A percentile compares a stretch with the other conserved stretches of the same genome.
Evolutionary conservation across 2,888 invertebrate species (phyloP).

Genomic region (Prosapia bicincta): DNA sequence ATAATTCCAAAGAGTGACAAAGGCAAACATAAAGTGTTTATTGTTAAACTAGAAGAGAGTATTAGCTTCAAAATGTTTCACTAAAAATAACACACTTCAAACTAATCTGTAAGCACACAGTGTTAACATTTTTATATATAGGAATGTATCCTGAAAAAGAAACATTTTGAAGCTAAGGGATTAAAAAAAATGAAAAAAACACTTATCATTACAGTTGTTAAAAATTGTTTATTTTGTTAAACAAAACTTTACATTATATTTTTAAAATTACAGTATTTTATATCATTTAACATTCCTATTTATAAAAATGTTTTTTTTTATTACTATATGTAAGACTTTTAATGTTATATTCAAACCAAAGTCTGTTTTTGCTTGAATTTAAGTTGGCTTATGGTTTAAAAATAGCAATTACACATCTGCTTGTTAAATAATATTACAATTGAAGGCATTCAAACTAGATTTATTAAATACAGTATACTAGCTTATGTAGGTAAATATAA

Average conservation of each 20-base stretch:
- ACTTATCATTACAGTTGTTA: background rate
- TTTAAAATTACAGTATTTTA: slow-evolving; percentile 12
- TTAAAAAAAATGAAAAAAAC: slow-evolving; percentile 7
- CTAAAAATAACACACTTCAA: background rate
- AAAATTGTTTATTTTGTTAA: slow-evolving; percentile 12
- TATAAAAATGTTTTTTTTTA: slow-evolving; percentile 36
- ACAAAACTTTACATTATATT: slow-evolving; percentile 8
- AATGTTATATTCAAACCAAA: no score
- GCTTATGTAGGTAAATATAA: no score
- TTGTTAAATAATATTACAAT: background rate
- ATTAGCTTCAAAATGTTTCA: slow-evolving; percentile 39
- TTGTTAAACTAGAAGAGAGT: no score
- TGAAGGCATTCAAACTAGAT: background rate
- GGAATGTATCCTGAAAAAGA: slow-evolving; percentile 33
- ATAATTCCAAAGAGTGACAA: no score
- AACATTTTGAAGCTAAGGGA: slow-evolving; percentile 38
- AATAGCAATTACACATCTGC: background rate
- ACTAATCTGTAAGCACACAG: background rate
- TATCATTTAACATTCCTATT: slow-evolving; percentile 38
- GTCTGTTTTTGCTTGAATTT: no score
- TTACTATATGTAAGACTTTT: background rate
- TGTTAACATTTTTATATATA: slow-evolving; percentile 34
- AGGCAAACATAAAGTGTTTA: no score
- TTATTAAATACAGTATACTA: no score
- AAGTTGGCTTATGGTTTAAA: background rate